Evolutionary conservation across 1,140 invertebrate species (phyloP).

Genomic region (Diprion similis): DNA sequence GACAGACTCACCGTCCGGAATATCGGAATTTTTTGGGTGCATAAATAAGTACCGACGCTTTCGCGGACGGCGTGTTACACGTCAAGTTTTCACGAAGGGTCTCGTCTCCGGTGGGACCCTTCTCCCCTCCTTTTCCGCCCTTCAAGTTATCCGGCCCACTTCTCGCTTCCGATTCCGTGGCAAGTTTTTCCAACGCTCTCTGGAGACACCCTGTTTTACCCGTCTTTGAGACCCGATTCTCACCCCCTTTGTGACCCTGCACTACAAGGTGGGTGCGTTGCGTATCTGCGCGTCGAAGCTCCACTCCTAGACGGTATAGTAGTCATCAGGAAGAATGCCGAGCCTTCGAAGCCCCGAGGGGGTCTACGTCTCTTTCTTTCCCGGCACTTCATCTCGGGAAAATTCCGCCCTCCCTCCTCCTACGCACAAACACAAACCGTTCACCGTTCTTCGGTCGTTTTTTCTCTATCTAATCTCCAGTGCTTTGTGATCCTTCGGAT

Average conservation of each 20-base stretch:
- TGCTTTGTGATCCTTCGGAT: background rate
- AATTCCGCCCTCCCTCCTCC: background rate
- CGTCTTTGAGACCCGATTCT: background rate
- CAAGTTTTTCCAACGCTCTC: background rate
- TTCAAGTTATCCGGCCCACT: background rate
- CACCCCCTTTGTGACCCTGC: too few relatives aligned
- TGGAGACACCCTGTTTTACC: background rate
- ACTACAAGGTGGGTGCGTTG: too few relatives aligned
- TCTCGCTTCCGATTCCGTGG: background rate
- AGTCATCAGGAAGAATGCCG: constrained; percentile 3
- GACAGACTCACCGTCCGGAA: background rate
- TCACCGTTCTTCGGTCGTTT: background rate
- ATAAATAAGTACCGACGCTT: background rate
- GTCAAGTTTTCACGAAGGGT: background rate
- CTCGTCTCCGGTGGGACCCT: background rate
- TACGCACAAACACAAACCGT: background rate
- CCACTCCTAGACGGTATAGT: background rate
- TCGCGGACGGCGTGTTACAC: background rate
- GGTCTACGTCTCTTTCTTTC: background rate
- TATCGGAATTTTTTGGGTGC: background rate
- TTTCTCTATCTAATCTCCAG: background rate
- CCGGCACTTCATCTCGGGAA: background rate
- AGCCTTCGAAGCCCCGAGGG: background rate
- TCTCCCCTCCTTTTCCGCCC: background rate
- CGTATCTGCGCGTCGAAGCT: background rate